Evolutionary conservation across 1,140 invertebrate species (phyloP), one percentile per base, ranked within the genome.

Genomic region (Paraescarpia echinospica): DNA sequence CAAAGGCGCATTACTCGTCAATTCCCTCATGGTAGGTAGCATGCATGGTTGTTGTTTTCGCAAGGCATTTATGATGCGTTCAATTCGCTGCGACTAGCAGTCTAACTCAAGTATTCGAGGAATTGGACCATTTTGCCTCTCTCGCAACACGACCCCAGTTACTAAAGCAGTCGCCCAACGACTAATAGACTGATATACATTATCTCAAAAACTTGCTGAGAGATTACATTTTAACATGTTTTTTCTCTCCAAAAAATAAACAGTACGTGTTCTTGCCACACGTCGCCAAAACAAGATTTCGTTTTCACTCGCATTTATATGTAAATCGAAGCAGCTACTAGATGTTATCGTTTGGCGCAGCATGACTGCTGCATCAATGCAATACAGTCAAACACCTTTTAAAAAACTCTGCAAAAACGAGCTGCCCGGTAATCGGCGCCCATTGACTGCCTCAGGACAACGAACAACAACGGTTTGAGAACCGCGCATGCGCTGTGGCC

Each of bases 401-500:
- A 2, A 31, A 77, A 77, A 27, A 18, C 8, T 77, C 4, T 77
- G 14, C 59, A 6, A 77, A 0, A 77, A 77, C 59, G 22, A 77
- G 22, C 59, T 41, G 41, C 41, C 4, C 41, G 12, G 22, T 77
- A 77, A 22, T 31, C 59, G 8, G 59, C 27, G 18, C 22, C 59
- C 9, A 77, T 5, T 77, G 59, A 2, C 22, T 77, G 59, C 22
- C 59, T 27, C 59, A 77, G 59, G 92, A 92, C 14, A 33, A 92
- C 41, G 92, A 92, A 9, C 35, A 92, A n/a, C 33, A 92, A 12
- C 48, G 92, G 34, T 92, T 92, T 59, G 34, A 41, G 33, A 18
- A 34, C 48, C 93, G 95, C n/a, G 92, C 93, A n/a, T 92, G 93
- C 89, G 95, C 95, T 9, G 93, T 94, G 77, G 93, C 93, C 89